Evolutionary conservation across 2,888 invertebrate species (phyloP), one percentile per base, ranked within the genome.

Genomic region (Synergus itoensis): DNA sequence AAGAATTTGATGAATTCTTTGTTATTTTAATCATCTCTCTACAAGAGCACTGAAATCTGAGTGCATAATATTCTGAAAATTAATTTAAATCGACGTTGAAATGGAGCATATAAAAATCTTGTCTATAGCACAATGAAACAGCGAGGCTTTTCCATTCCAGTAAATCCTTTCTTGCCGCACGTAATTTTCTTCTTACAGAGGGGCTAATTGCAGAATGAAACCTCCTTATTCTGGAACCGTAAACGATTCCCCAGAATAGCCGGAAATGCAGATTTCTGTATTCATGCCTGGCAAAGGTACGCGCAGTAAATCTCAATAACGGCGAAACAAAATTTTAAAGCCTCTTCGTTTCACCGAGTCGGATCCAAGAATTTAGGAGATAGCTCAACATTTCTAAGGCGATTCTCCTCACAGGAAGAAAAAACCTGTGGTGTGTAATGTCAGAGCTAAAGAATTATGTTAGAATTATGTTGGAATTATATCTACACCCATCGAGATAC

Each of bases 181-280:
- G 53, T 48, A 73, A 73, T 73, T 73, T 73, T 73, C 73, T 36
- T 28, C 48, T 69, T 69, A 48, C 48, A 69, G 28, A 45, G 28
- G 16, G 28, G 45, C 73, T 73, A 73, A 73, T 73, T 73, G 53
- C 48, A 53, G 36, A 73, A 73, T 73, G 73, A 53, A 73, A 73
- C 53, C 53, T 73, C 73, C 53, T 53, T 73, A 48, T 48, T 36
- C 36, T 73, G 48, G 28, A 73, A 73, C 73, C 36, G 73, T 73
- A 73, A 73, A 73, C 73, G 73, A 73, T 69, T 69, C 69, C 48
- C 48, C 28, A 36, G 60, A 62, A 62, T 62, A 12, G 53, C 53
- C 73, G n/a, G 73, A 73, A 73, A 73, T 73, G 73, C 53, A 73
- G 36, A 73, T 73, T 73, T 73, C 73, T 73, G 48, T 73, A 73